Evolutionary conservation across 2,113 vertebrate species (phyloP), one percentile per base, ranked within the genome.

Genomic region (Cebidichthys violaceus): DNA sequence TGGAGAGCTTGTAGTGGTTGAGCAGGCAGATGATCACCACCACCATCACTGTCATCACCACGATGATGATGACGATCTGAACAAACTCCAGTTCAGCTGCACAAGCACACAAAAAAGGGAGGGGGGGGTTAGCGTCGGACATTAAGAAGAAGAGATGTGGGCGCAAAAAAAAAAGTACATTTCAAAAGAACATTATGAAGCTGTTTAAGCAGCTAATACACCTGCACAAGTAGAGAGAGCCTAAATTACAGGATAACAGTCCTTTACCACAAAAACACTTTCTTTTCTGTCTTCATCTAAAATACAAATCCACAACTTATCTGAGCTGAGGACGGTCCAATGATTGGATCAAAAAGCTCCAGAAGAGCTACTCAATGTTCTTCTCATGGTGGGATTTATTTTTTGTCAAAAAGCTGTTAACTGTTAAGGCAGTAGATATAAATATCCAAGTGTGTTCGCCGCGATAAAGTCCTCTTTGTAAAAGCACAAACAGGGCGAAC

Each of bases 1-100:
- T 97, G 9, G 97, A 97, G 82, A 97, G 96, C 91, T 97, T 98
- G 96, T 99, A 99, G 95, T 99, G 98, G 94, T 97, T 99, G 92
- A 99, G 95, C 92, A 99, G 94, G 94, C 97, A 99, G 94, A 99
- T 96, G 91, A 99, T 97, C 83, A 99, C 97, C 86, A 99, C 96
- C 68, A 99, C 97, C 97, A 99, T 99, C 95, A 99, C 97, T 20
- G 97, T 99, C 95, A 99, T 98, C 92, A 98, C 97, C 93, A 99
- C 97, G 6, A 99, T 96, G 84, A 99, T 97, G 89, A 99, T 96
- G 94, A 99, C 95, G 90, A 99, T 98, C 94, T 99, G 97, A 95
- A 98, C 96, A 86, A 98, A 98, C 94, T 98, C 98, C 96, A 99
- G 96, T 95, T 99, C 98, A 95, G 98, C 98, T 99, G 94, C 37